Evolutionary conservation across 2,888 invertebrate species (phyloP).

Genomic region (Pristionchus fissidentatus): DNA sequence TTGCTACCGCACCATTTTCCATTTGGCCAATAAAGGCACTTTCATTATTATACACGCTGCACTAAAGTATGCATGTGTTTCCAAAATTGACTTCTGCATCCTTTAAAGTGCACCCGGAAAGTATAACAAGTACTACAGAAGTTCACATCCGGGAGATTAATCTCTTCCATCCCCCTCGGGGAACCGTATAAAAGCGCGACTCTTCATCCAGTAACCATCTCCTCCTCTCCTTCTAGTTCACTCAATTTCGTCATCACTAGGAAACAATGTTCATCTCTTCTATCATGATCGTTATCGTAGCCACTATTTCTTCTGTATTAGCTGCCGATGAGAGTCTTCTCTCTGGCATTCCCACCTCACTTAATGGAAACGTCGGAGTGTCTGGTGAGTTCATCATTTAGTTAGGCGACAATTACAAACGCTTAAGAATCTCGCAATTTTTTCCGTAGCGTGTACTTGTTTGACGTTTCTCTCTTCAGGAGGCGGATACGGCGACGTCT

Average conservation of each 20-base stretch:
- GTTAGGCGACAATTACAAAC: too few relatives aligned
- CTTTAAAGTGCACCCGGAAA: too few relatives aligned
- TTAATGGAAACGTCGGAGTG: constrained; percentile 10
- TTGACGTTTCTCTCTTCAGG: constrained; percentile 15
- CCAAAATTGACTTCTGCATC: too few relatives aligned
- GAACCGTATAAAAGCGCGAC: constrained; percentile 15
- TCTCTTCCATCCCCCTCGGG: too few relatives aligned
- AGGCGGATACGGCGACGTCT: constrained; percentile 26
- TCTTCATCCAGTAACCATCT: not conserved
- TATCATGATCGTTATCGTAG: not conserved
- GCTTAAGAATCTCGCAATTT: too few relatives aligned
- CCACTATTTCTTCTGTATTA: not conserved
- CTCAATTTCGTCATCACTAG: not conserved
- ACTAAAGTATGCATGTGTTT: too few relatives aligned
- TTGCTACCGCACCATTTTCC: too few relatives aligned
- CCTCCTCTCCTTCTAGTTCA: too few relatives aligned
- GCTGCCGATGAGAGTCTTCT: not conserved
- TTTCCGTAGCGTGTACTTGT: not conserved
- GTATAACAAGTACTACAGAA: too few relatives aligned
- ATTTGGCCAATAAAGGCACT: too few relatives aligned
- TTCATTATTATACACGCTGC: too few relatives aligned
- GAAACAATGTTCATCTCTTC: constrained; percentile 1
- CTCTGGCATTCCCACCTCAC: not conserved
- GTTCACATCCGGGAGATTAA: too few relatives aligned
- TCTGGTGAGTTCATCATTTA: constrained; percentile 24